Conservation (phyloP, 2,888 invertebrate genomes). For the Noctua fimbriata region DNA sequence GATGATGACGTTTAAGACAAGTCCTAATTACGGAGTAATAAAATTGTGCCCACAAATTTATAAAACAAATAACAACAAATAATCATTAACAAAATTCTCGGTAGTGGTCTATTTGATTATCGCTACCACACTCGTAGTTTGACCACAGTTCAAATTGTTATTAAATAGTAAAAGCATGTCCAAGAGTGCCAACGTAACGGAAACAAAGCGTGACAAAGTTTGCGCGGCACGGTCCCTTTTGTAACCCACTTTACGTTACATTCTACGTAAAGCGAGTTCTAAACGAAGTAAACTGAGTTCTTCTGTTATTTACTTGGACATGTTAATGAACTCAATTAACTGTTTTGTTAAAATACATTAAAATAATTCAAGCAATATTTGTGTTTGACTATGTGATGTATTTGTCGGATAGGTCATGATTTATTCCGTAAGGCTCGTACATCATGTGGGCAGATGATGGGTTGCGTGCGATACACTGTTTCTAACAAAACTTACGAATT, state of each 20-base stretch:
- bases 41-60: background rate
- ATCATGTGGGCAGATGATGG: too few relatives aligned
- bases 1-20: background rate
- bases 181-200: constrained; percentile 63
- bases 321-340: constrained; percentile 62
- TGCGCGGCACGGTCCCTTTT: constrained; percentile 68
- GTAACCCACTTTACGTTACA: constrained; percentile 71
- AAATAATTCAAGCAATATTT: background rate
- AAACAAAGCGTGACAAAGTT: constrained; percentile 70
- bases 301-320: constrained; percentile 65
- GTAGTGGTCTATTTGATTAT: background rate
- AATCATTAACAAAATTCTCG: background rate
- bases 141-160: constrained; percentile 43
- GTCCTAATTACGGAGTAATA: background rate
- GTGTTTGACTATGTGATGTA: background rate
- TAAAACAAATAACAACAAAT: background rate
- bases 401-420: too few relatives aligned
- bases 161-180: constrained; percentile 51
- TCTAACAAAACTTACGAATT: too few relatives aligned
- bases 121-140: background rate
- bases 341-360: constrained; percentile 42
- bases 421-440: too few relatives aligned
- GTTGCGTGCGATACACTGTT: too few relatives aligned
- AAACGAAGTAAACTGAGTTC: constrained; percentile 59
- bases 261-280: constrained; percentile 59